A percentile compares a stretch with the other conserved stretches of the same genome.
phyloP scores from a whole-genome alignment of 2,113 vertebrate genomes.

The Dipodomys ordii region DNA sequence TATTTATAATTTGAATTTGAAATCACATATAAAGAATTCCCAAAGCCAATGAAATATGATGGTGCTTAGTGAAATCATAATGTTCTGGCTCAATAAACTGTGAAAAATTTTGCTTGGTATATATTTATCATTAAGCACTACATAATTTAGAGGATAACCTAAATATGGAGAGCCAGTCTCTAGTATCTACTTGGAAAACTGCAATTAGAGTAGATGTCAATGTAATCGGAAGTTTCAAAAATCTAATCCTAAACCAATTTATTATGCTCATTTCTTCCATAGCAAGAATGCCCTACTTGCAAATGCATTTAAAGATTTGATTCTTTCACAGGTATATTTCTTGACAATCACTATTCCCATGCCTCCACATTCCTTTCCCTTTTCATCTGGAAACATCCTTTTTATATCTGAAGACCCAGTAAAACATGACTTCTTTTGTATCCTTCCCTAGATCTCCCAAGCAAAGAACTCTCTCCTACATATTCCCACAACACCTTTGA shows the following conservation, averaged over 20 bases:
- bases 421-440: not conserved
- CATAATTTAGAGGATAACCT: not conserved
- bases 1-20: not conserved
- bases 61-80: not conserved
- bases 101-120: not conserved
- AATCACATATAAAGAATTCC: not conserved
- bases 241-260: not conserved
- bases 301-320: not conserved
- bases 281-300: not conserved
- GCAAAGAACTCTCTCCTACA: not conserved
- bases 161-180: not conserved
- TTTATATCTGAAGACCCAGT: not conserved
- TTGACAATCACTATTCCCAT: not conserved
- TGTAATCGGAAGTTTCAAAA: not conserved
- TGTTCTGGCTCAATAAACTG: not conserved
- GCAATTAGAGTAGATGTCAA: not conserved
- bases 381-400: not conserved
- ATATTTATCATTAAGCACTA: not conserved
- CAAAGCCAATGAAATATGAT: conserved; percentile 19
- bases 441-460: not conserved
- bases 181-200: not conserved
- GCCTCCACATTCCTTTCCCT: not conserved
- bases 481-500: not conserved
- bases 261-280: not conserved
- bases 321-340: not conserved